Conservation (phyloP, 2,888 invertebrate species). For the Phoenoteleia sp. region DNA sequence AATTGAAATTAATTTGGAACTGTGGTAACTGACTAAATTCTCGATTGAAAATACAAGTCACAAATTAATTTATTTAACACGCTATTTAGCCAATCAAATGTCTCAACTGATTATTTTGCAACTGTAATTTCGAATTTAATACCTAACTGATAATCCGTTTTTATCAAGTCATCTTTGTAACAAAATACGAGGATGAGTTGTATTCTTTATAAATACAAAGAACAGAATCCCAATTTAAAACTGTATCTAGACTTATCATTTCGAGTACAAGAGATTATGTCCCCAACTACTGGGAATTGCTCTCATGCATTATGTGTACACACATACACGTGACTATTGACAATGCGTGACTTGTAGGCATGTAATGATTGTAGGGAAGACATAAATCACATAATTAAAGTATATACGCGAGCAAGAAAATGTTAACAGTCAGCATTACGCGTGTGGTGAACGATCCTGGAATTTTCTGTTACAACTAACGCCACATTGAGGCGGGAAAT, state of each 20-base stretch:
- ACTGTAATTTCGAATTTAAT: too few species aligned
- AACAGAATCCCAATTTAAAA: constrained; percentile 26
- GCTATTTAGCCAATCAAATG: too few species aligned
- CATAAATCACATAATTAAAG: constrained; percentile 65
- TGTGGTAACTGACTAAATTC: too few species aligned
- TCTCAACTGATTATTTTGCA: too few species aligned
- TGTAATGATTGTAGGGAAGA: constrained; percentile 59
- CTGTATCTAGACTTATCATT: constrained; percentile 49
- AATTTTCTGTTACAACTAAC: not conserved
- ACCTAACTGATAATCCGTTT: too few species aligned
- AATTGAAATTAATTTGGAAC: too few species aligned
- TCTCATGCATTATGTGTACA: constrained; percentile 28
- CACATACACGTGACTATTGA: constrained; percentile 25
- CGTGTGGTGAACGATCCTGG: not conserved
- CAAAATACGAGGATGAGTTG: too few species aligned
- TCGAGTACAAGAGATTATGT: constrained; percentile 44
- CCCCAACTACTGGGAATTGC: constrained; percentile 44
- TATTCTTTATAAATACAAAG: too few species aligned
- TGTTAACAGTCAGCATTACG: constrained; percentile 7
- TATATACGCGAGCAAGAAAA: constrained; percentile 33
- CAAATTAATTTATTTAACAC: too few species aligned
- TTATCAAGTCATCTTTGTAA: too few species aligned
- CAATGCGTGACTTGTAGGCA: constrained; percentile 61
- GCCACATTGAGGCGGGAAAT: not conserved
- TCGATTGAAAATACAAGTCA: too few species aligned